These are phyloP conservation scores for Myanophis thanlyinensis DNA, from an alignment of 2,113 vertebrate species.

Conservation along the genomic window DNA sequence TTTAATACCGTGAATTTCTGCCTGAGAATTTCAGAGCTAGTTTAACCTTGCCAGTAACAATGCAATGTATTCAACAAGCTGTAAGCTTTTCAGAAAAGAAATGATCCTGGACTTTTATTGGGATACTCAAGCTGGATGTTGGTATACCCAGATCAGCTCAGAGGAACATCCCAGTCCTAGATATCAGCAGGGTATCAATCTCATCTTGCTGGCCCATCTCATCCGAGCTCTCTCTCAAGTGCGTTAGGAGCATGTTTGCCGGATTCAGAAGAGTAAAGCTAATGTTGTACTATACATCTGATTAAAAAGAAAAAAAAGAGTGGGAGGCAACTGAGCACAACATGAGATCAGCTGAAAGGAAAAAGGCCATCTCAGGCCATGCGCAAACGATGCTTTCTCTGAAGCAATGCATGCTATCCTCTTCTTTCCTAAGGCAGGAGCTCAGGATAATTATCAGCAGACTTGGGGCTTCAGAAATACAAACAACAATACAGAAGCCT, in stretches of 20 bases:
- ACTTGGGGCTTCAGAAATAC: neutral
- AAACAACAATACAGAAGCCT: neutral
- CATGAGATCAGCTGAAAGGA: neutral
- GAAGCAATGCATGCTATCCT: neutral
- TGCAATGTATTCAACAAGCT: too few relatives aligned
- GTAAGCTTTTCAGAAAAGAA: too few relatives aligned
- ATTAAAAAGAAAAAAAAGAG: neutral
- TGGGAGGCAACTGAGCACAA: neutral
- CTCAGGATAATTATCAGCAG: neutral
- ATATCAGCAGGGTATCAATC: neutral
- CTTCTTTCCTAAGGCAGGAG: neutral
- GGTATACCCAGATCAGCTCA: neutral
- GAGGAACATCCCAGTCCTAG: neutral
- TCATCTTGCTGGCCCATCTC: neutral
- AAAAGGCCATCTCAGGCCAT: neutral
- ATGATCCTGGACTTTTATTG: too few relatives aligned
- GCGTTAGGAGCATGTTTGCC: neutral
- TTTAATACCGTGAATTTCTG: too few relatives aligned
- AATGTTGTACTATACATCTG: neutral
- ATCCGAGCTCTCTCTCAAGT: neutral
- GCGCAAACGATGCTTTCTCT: neutral
- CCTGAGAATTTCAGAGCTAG: too few relatives aligned
- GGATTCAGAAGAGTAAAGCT: constrained; percentile 6
- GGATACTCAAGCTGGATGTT: neutral
- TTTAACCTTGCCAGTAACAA: too few relatives aligned